Base-by-base conservation (phyloP, 2,113 vertebrate genomes). In the Notarius quadriscutis region DNA sequence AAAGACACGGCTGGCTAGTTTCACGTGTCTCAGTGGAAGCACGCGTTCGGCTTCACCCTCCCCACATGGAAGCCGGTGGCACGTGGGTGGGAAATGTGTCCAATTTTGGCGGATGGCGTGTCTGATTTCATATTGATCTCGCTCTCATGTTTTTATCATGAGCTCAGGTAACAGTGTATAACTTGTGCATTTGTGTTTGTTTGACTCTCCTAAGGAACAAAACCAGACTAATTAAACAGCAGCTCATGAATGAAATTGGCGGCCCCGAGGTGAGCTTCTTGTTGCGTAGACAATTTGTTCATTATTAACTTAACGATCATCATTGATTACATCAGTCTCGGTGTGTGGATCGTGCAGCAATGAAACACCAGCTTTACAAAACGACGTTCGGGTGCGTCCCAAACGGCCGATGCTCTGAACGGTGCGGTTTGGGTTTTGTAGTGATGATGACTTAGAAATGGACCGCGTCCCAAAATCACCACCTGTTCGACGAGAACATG, bases 401-500 rank as follows among this genome's bases (percentile, higher is more conserved):
- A 8, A 34, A 48, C 15, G 74, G 1, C 41, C 10, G 20, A 48
- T 75, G 7, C 34, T 48, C 71, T 48, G 41, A 41, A 41, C 41
- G 41, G 41, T 41, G 41, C 41, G 41, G 41, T 41, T 41, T 41
- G 41, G 41, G 41, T 41, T 41, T 4, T 41, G 41, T 30, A 30
- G 30, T 41, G 3, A 41, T 41, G 5, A 20, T 4, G 0, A 5
- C 20, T 62, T 6, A 9, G 30, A 25, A 25, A 81, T 62, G 57
- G 30, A 81, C 57, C 57, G 11, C 18, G 25, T 81, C 30, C 30
- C 30, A 3, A 62, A 62, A 41, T 7, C 79, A 53, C 84, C 63
- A 87, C 79, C 85, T 84, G 86, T 60, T 41, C 81, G n/a, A 78
- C 63, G 81, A 86, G 83, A 51, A 88, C 22, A 50, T 85, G 82